Percentiles rank a stretch among this genome's conserved stretches.
Evolutionary conservation across 2,888 invertebrate species (phyloP).

Genomic region (Apocheima hispidaria): DNA sequence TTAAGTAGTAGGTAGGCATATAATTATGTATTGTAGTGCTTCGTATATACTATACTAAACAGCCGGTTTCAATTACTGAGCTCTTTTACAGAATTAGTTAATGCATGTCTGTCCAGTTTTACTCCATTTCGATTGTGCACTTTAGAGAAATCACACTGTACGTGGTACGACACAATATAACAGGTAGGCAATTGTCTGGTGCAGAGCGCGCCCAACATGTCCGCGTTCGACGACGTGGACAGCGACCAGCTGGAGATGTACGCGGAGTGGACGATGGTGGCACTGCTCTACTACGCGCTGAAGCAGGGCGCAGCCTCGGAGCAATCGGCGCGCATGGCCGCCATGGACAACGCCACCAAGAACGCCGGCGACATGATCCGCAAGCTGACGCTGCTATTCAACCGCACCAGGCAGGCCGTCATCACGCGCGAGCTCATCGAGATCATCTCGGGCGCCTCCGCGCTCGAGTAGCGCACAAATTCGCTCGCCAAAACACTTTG

Average conservation of each 20-base stretch:
- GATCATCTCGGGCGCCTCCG: conserved; percentile 96
- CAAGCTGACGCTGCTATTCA: conserved; percentile 90
- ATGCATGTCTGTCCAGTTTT: too few relatives aligned
- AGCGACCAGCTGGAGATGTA: conserved; percentile 88
- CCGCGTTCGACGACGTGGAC: conserved; percentile 90
- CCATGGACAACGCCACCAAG: conserved; percentile 94
- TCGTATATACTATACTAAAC: too few relatives aligned
- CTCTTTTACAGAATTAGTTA: too few relatives aligned
- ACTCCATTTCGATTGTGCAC: too few relatives aligned
- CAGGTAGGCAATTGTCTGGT: too few relatives aligned
- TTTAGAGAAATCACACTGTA: too few relatives aligned
- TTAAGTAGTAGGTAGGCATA: too few relatives aligned
- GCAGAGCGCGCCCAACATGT: conserved; percentile 87
- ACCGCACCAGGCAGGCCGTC: conserved; percentile 93
- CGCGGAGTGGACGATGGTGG: conserved; percentile 90
- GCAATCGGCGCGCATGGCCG: conserved; percentile 93
- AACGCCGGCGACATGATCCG: conserved; percentile 94
- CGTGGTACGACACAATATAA: too few relatives aligned
- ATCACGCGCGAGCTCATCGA: conserved; percentile 96
- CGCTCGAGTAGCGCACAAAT: conserved; percentile 86
- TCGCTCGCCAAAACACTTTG: too few relatives aligned
- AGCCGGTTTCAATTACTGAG: too few relatives aligned
- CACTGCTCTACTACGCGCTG: conserved; percentile 89
- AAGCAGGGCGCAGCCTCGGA: conserved; percentile 92
- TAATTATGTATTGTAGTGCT: too few relatives aligned